These are phyloP conservation scores for Eriosoma lanigerum DNA, from an alignment of 1,140 invertebrate genomes.

Conservation along the genomic window DNA sequence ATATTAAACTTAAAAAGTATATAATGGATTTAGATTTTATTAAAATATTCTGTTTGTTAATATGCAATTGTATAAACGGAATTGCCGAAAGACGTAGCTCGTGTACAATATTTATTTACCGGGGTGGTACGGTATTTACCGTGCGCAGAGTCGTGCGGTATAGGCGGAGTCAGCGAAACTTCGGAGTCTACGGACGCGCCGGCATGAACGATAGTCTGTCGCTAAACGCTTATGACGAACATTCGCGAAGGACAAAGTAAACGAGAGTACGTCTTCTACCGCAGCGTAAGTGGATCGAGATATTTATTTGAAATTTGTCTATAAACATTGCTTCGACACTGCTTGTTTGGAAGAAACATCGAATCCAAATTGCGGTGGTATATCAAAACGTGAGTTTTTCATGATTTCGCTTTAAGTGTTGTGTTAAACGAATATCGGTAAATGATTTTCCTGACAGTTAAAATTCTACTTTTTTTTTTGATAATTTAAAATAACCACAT, in stretches of 20 bases:
- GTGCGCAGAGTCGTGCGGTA: neutral
- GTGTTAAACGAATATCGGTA: no score
- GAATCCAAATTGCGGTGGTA: neutral
- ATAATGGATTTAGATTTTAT: no score
- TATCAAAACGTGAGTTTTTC: neutral
- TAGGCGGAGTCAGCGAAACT: neutral
- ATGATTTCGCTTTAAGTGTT: neutral
- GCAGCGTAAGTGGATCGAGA: neutral
- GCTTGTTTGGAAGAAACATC: neutral
- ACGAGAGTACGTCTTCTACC: no score
- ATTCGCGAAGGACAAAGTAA: neutral
- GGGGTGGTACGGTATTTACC: neutral
- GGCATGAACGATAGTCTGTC: neutral
- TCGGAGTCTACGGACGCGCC: slow-evolving; percentile 11
- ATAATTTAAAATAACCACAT: no score
- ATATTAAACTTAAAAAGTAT: no score
- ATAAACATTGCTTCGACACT: neutral
- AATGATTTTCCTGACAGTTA: no score
- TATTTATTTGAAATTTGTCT: neutral
- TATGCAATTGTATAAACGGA: no score
- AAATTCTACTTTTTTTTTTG: no score
- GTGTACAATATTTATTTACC: neutral
- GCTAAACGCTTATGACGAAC: neutral
- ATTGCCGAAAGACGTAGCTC: no score
- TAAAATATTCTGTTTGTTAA: no score